Evolutionary conservation across 2,797 vertebrate species (phyloP), one percentile per base, ranked within the genome.

Genomic region (Rachycentron canadum): DNA sequence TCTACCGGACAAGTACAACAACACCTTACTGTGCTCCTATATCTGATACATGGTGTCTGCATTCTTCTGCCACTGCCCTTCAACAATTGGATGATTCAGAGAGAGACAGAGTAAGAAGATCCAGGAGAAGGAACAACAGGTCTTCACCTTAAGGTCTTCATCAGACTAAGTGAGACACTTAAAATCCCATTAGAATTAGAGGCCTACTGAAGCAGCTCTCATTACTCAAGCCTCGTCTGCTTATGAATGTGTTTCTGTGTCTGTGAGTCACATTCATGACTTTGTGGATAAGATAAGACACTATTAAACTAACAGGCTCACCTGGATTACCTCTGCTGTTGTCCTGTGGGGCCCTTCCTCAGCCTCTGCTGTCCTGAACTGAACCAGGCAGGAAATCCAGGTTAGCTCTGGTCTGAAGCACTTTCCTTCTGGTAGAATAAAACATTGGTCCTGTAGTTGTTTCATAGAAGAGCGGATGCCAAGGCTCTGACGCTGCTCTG

Each of bases 111-210:
- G 34, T 41, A 32, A 50, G 47, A 25, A 0, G 55, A 45, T 5
- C 26, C 17, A 34, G 49, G 26, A 26, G 21, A 40, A 26, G 13
- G 19, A 67, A 41, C 25, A 56, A 47, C 65, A 32, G 53, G 56
- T 59, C 60, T 36, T 36, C 21, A 50, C 19, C 13, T 4, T 73
- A 67, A 63, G 56, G 32, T 68, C 56, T 68, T 77, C 71, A 80
- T 82, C 73, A 76, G 41, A 47, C 80, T 73, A 30, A 57, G 74
- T 75, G 76, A 66, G 67, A 80, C 76, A 32, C 69, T 73, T 84
- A 72, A 63, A 80, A 65, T 73, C 67, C 64, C 74, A 79, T 80
- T 49, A 89, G 76, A 62, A 30, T 70, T 53, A 82, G 82, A 87
- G 21, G 69, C 61, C 52, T n/a, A 5, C 56, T 57, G 59, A 76